phyloP scores from a whole-genome alignment of 2,888 invertebrate species.

The Synergus gifuensis region DNA sequence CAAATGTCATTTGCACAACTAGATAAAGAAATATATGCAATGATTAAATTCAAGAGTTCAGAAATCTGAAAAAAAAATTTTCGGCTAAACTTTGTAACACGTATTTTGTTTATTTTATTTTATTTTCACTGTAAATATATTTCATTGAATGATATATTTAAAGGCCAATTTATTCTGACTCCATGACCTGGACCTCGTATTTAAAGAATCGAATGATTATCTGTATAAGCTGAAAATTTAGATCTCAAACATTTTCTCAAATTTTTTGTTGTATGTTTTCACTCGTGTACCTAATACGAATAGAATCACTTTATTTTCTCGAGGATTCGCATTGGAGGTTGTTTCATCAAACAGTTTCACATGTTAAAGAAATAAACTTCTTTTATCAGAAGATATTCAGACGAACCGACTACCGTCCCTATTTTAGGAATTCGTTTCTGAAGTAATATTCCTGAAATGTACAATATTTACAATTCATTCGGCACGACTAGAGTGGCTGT shows the following conservation, averaged over 20 bases:
- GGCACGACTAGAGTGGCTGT: constrained; percentile 15
- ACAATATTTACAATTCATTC: constrained; percentile 26
- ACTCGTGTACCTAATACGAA: background rate
- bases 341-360: background rate
- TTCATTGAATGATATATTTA: no score
- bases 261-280: background rate
- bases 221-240: background rate
- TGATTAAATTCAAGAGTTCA: no score
- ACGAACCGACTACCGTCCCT: constrained; percentile 9
- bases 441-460: constrained; percentile 18
- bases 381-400: constrained; percentile 1
- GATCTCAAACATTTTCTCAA: background rate
- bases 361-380: constrained; percentile 30
- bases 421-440: constrained; percentile 16
- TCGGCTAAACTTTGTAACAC: no score
- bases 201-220: no score
- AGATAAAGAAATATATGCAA: no score
- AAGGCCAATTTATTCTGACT: no score
- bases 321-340: background rate
- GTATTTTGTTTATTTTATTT: no score
- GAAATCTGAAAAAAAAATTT: no score
- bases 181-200: background rate
- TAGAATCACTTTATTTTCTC: constrained; percentile 5
- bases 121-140: no score
- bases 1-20: no score